Base-by-base conservation (phyloP, 2,888 invertebrate species). In the Drosophila subquinaria region DNA sequence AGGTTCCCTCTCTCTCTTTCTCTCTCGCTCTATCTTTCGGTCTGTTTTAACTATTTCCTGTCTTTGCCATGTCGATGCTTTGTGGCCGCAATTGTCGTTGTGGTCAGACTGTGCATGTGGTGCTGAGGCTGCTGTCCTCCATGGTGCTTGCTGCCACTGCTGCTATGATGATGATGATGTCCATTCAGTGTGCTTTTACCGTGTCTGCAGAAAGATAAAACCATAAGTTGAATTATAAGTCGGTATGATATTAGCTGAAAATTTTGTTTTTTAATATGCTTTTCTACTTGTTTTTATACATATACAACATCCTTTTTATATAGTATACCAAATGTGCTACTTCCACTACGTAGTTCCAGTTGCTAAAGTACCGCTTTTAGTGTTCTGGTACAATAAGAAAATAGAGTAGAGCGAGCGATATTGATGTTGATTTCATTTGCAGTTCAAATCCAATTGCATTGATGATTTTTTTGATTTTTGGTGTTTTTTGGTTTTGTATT, bases 141-240 rank as follows among this genome's bases (percentile, higher is more conserved):
- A 38, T 61, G 78, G 63, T 81, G 88, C 45, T 84, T 89, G 70
- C 85, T 71, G 60, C 69, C 66, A 56, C 73, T 55, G 65, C 68
- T 67, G 50, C 43, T 53, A 30, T 60, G 69, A 17, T 61, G 79
- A n/a, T 79, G 78, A 33, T 80, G 69, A 40, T 79, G 83, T 17
- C 81, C 81, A 69, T 76, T 83, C 79, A 80, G 73, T 75, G 82
- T 79, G 87, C 83, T 90, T 92, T 91, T 92, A 91, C 91, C 90
- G 80, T 90, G 86, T 81, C 91, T 91, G 77, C 13, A 65, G 60
- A n/a, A 27, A 55, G 20, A 63, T 10, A 64, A 36, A 55, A 45
- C 3, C 4, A 27, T 1, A 17, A 40, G 38, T 13, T n/a, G 11
- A 9, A 40, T 70, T n/a, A 73, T 0, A 15, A 30, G 38, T 40